Evolutionary conservation across 1,140 invertebrate genomes (phyloP).

Genomic region (Eueides isabella): DNA sequence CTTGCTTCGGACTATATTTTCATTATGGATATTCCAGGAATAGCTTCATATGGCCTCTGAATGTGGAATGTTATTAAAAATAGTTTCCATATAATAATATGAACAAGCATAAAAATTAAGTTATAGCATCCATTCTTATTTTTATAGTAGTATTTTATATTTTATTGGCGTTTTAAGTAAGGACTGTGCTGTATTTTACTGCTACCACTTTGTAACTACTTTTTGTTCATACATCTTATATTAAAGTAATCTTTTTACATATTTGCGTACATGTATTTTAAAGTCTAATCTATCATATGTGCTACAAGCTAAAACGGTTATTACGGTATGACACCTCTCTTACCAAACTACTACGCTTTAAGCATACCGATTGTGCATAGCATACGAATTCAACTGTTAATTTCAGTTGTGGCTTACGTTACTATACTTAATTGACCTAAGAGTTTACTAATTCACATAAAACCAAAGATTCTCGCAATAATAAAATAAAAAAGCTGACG

Average conservation of each 20-base stretch:
- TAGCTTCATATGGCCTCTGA: constrained; percentile 7
- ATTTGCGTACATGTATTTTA: background rate
- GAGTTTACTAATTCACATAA: too few species aligned
- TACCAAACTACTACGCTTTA: background rate
- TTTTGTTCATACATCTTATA: too few species aligned
- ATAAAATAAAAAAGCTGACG: too few species aligned
- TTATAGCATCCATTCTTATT: too few species aligned
- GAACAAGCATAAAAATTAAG: background rate
- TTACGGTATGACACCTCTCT: constrained; percentile 9
- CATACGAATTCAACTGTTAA: constrained; percentile 8
- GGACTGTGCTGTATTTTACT: too few species aligned
- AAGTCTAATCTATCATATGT: background rate
- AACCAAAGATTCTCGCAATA: too few species aligned
- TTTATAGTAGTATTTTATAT: too few species aligned
- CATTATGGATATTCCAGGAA: background rate
- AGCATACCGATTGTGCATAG: constrained; percentile 11
- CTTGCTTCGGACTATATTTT: background rate
- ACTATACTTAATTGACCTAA: background rate
- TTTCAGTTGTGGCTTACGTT: background rate
- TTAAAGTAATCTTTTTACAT: too few species aligned
- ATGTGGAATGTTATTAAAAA: constrained; percentile 4
- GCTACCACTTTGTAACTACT: too few species aligned
- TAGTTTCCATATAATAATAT: background rate
- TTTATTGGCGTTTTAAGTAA: too few species aligned
- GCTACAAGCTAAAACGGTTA: background rate